phyloP scores from a whole-genome alignment of 2,113 vertebrate species.

The Psammodynastes pulverulentus region DNA sequence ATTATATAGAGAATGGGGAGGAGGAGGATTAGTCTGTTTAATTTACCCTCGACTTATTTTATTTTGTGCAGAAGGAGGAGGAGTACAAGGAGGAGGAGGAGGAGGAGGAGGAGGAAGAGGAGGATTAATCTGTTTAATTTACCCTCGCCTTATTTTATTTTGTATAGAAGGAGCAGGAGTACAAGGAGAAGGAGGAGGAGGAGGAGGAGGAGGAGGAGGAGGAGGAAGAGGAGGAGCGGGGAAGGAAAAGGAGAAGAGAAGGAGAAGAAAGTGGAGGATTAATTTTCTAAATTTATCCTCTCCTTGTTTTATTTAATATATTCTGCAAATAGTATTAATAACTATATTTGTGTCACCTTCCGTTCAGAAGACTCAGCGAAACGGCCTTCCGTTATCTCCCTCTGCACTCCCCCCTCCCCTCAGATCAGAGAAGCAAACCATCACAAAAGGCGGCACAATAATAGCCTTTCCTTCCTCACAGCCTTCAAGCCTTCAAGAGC shows the following conservation, averaged over 20 bases:
- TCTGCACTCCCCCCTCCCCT: too few relatives aligned
- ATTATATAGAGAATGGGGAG: too few relatives aligned
- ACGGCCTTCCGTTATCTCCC: background rate
- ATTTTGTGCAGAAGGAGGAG: background rate
- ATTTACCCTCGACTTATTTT: background rate
- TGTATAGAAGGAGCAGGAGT: background rate
- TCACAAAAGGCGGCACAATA: background rate
- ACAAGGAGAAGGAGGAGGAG: too few relatives aligned
- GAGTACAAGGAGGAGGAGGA: background rate
- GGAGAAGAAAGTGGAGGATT: background rate
- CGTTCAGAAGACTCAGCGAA: too few relatives aligned
- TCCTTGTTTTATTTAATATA: background rate
- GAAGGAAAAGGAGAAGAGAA: too few relatives aligned
- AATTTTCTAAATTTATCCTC: background rate
- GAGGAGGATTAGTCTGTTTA: background rate
- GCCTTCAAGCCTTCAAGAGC: slow-evolving; percentile 21
- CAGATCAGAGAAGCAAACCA: background rate
- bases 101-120: background rate
- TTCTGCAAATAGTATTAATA: background rate
- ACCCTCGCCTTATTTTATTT: background rate
- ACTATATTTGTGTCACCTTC: background rate
- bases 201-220: background rate
- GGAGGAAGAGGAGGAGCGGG: background rate
- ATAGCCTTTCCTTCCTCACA: background rate
- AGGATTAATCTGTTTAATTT: background rate